Conservation (phyloP, 53 echinoderm and acorn worm species). For the Holothuria leucospilota region DNA sequence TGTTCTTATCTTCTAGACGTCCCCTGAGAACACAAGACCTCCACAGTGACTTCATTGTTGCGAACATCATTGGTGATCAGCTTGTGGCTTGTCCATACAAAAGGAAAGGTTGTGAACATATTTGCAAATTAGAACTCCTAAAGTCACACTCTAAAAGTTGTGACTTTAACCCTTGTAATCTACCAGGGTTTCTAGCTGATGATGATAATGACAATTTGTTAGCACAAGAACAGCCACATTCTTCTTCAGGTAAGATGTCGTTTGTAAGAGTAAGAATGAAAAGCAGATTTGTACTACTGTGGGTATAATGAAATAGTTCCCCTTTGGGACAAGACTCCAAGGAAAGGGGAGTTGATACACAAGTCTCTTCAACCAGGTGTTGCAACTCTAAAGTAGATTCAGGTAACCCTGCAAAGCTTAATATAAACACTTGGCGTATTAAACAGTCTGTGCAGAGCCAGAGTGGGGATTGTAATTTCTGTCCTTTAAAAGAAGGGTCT, state of each 20-base stretch:
- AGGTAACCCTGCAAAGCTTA: too few species aligned
- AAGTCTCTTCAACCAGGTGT: too few species aligned
- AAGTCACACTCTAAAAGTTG: conserved; percentile 68
- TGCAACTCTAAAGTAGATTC: too few species aligned
- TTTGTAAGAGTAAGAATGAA: background rate
- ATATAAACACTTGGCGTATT: too few species aligned
- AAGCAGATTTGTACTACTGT: too few species aligned
- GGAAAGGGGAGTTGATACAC: too few species aligned
- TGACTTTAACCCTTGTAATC: conserved; percentile 74
- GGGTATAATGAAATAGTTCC: too few species aligned
- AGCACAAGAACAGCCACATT: background rate
- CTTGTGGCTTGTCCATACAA: conserved; percentile 78
- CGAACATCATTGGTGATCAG: conserved; percentile 84
- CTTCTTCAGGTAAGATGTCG: background rate
- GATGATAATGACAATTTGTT: conserved; percentile 34
- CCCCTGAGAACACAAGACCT: conserved; percentile 66
- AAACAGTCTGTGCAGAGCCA: too few species aligned
- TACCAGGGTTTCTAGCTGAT: conserved; percentile 69
- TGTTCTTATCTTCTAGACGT: conserved; percentile 34
- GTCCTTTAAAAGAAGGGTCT: too few species aligned
- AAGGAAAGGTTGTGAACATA: conserved; percentile 63
- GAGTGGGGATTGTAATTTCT: too few species aligned
- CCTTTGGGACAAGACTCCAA: too few species aligned
- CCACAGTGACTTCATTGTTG: conserved; percentile 78
- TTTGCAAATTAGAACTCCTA: conserved; percentile 70